phyloP scores from a whole-genome alignment of 1,140 invertebrate species.

The Elysia chlorotica region DNA sequence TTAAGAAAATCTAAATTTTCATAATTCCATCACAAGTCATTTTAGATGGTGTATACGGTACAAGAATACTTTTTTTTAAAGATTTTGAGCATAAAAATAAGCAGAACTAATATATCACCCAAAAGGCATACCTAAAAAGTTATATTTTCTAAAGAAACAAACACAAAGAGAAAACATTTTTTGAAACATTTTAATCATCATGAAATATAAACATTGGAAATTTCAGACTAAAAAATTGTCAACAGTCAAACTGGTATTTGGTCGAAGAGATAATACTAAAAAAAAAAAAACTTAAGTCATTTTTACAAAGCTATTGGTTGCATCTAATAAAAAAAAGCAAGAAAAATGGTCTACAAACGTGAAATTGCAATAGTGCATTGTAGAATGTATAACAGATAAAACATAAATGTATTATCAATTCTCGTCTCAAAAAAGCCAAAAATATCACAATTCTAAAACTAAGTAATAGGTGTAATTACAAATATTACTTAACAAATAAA shows the following conservation, averaged over 20 bases:
- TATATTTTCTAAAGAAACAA: conserved; percentile 3
- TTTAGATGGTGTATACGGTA: background rate
- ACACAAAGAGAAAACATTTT: background rate
- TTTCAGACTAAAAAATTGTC: background rate
- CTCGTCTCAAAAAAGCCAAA: no score
- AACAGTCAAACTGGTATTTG: background rate
- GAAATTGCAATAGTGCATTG: no score
- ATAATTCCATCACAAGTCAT: background rate
- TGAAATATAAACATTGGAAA: background rate
- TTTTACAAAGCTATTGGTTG: background rate
- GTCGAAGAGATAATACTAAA: background rate
- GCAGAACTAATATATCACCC: background rate
- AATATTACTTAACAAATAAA: background rate
- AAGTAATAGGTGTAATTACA: no score
- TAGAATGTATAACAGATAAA: no score
- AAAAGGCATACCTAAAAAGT: background rate
- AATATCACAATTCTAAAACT: no score
- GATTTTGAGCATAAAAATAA: background rate
- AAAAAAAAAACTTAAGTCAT: background rate
- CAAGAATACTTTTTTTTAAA: background rate
- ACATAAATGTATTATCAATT: no score
- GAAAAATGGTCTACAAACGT: no score
- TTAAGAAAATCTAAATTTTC: no score
- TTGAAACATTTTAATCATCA: background rate
- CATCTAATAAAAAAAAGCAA: background rate